Percentiles rank a stretch among this genome's conserved stretches.
Conservation (phyloP, 2,113 vertebrate species). For the Mixornis gularis region DNA sequence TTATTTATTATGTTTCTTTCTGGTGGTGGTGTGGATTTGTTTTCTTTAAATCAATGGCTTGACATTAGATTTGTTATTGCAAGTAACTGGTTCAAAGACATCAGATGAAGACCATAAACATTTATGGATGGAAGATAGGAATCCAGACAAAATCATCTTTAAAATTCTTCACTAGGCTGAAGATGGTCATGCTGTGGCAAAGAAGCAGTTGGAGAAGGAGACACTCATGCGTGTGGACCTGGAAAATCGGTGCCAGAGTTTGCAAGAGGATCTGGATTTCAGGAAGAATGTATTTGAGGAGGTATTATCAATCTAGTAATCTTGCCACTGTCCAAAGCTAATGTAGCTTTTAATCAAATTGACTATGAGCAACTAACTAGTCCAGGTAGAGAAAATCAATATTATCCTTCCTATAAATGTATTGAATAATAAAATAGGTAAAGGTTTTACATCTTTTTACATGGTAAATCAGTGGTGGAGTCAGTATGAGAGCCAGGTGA, state of each 20-base stretch:
- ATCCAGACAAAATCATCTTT: neutral
- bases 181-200: conserved; percentile 86
- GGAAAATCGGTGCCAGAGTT: conserved; percentile 93
- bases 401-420: neutral
- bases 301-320: conserved; percentile 61
- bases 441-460: neutral
- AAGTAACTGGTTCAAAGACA: neutral
- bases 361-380: neutral
- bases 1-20: neutral
- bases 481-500: neutral
- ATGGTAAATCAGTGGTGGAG: neutral
- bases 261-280: conserved; percentile 92
- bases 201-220: conserved; percentile 92
- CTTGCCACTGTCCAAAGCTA: neutral
- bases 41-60: neutral
- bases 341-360: neutral
- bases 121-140: neutral
- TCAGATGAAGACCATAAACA: neutral
- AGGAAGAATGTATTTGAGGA: conserved; percentile 93
- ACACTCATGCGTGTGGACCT: conserved; percentile 92
- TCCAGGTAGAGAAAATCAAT: neutral
- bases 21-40: neutral
- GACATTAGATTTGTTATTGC: neutral
- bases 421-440: neutral
- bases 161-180: conserved; percentile 75